Conservation (phyloP, 1,140 invertebrate genomes). For the Aricia agestis region DNA sequence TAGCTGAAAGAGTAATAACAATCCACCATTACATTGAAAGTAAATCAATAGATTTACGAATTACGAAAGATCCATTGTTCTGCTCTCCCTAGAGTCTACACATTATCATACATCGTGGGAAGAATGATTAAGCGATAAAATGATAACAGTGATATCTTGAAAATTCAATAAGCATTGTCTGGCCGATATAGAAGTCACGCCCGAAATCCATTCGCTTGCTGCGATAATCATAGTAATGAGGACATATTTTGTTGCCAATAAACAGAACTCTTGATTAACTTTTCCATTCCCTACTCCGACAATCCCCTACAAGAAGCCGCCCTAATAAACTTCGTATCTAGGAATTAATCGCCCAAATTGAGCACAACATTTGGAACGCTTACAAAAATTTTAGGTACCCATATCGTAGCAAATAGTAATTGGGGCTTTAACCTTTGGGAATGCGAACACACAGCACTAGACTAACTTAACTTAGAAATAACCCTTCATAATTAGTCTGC, state of each 20-base stretch:
- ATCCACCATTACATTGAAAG: too few relatives aligned
- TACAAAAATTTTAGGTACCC: background rate
- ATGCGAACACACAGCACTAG: too few relatives aligned
- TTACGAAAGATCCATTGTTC: background rate
- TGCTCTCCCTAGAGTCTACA: background rate
- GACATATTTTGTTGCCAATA: background rate
- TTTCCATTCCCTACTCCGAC: background rate
- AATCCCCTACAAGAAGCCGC: background rate
- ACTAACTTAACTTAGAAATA: too few relatives aligned
- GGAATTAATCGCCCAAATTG: too few relatives aligned
- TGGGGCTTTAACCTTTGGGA: too few relatives aligned
- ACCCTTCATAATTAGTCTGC: background rate
- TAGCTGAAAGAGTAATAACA: too few relatives aligned
- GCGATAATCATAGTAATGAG: slow-evolving; percentile 7
- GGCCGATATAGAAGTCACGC: slow-evolving; percentile 23
- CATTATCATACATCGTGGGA: background rate
- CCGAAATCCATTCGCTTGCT: slow-evolving; percentile 3
- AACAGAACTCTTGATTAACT: background rate
- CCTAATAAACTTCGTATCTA: too few relatives aligned
- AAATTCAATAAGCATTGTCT: slow-evolving; percentile 34
- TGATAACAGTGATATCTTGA: slow-evolving; percentile 43
- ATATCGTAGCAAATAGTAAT: too few relatives aligned
- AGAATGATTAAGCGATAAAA: slow-evolving; percentile 23
- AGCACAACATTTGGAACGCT: background rate
- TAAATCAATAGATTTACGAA: too few relatives aligned